Evolutionary conservation across 1,140 invertebrate genomes (phyloP).

Genomic region (Coboldia fuscipes): DNA sequence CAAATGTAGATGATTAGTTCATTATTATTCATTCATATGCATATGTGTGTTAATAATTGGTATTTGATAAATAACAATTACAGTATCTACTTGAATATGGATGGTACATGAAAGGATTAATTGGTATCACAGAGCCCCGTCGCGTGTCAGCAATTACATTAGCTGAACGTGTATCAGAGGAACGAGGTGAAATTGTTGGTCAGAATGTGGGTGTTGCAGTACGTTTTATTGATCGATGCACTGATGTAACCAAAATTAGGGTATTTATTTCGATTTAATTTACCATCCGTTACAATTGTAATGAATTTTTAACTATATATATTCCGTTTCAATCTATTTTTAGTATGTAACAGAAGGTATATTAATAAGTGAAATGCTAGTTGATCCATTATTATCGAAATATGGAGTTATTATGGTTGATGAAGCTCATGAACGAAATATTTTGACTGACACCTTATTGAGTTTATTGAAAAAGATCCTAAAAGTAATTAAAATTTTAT

Average conservation of each 20-base stretch:
- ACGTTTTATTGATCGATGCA: constrained; percentile 67
- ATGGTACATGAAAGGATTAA: constrained; percentile 50
- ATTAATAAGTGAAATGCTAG: constrained; percentile 82
- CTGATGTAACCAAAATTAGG: constrained; percentile 62
- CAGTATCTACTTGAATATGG: constrained; percentile 83
- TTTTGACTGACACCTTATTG: constrained; percentile 86
- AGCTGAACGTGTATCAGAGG: constrained; percentile 75
- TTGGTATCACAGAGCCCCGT: constrained; percentile 82
- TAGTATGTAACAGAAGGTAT: constrained; percentile 94
- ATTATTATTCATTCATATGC: constrained; percentile 1
- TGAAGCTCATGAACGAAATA: constrained; percentile 87
- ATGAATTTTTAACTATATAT: not conserved
- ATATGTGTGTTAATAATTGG: not conserved
- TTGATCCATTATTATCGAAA: constrained; percentile 71
- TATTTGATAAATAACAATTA: no score
- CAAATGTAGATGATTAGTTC: not conserved
- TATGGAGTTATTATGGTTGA: constrained; percentile 87
- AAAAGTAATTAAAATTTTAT: constrained; percentile 33
- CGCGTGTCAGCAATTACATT: constrained; percentile 78
- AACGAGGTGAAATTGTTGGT: constrained; percentile 56
- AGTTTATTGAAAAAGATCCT: constrained; percentile 86
- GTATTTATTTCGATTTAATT: constrained; percentile 23
- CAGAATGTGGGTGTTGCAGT: constrained; percentile 83
- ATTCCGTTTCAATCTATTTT: constrained; percentile 11
- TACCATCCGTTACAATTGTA: not conserved